phyloP scores from a whole-genome alignment of 2,888 invertebrate genomes.

The Chymomyza fuscimana region DNA sequence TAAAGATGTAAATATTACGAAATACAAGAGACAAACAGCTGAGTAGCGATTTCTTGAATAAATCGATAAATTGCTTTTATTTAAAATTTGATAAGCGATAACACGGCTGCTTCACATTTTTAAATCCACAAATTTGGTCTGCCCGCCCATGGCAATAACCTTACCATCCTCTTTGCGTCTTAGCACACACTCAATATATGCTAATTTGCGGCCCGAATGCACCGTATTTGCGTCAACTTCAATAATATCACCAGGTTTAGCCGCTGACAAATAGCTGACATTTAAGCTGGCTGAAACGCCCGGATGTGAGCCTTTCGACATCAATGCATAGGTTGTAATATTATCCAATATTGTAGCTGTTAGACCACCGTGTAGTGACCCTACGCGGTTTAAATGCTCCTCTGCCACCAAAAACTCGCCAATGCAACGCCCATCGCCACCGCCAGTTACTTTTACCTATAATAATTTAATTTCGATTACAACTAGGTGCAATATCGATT shows the following conservation, averaged over 20 bases:
- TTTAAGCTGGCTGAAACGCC: conserved; percentile 92
- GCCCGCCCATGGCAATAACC: conserved; percentile 89
- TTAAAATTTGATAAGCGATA: neutral
- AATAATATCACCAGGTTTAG: conserved; percentile 88
- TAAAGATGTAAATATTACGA: neutral
- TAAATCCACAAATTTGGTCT: conserved; percentile 86
- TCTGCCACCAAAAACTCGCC: conserved; percentile 88
- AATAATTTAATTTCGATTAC: conserved; percentile 16
- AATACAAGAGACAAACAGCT: neutral
- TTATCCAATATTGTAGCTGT: conserved; percentile 87
- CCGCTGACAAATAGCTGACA: conserved; percentile 89
- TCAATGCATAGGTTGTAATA: conserved; percentile 89
- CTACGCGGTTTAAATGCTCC: conserved; percentile 88
- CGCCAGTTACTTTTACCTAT: conserved; percentile 79
- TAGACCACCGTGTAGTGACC: conserved; percentile 92
- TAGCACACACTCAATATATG: conserved; percentile 90
- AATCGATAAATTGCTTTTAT: neutral
- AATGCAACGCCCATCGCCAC: conserved; percentile 86
- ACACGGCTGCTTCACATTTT: conserved; percentile 6
- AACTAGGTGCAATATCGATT: neutral
- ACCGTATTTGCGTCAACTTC: conserved; percentile 88
- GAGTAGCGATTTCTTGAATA: neutral
- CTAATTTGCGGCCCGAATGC: conserved; percentile 88
- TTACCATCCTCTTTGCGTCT: conserved; percentile 86
- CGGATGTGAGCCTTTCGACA: conserved; percentile 84